Base-by-base conservation (phyloP, 37 sponge, comb jelly and placozoan genomes). In the Cliona cf. orientalis region DNA sequence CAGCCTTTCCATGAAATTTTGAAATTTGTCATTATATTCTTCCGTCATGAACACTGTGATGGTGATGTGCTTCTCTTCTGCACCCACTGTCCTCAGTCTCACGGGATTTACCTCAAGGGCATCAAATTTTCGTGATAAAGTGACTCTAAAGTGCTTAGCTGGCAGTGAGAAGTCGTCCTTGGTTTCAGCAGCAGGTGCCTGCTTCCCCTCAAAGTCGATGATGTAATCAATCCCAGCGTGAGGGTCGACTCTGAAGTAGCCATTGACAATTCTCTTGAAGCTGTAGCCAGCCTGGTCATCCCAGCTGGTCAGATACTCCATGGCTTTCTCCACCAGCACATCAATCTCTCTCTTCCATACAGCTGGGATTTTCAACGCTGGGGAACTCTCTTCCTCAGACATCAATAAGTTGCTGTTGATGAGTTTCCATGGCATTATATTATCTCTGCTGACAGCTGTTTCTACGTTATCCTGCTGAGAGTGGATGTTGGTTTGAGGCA, bases 161-260 rank as follows among this genome's bases (percentile, higher is more conserved):
- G 61, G 35, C 9, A 21, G 9, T n/a, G 19, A 56, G 25, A 38
- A 33, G 25, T 68, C 46, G 5, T n/a, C n/a, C 46, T 69, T 32
- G 22, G 14, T 37, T 31, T 34, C 65, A 64, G 23, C 55, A 43
- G 45, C 39, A n/a, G n/a, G n/a, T n/a, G n/a, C n/a, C 25, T 19
- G 9, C 32, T 61, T 72, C 7, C 75, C n/a, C 56, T 83, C 83
- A 83, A 83, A 73, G 32, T 83, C 83, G 19, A 83, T 72, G 41
- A 83, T 44, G 55, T 83, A 83, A 6, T 74, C 65, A n/a, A 63
- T 74, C 22, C 73, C 83, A 38, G 35, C 41, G 26, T 53, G 35
- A 4, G 83, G 75, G 25, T 83, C 74, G 1, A 73, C 66, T 29
- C 55, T 83, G 55, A 55, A 74, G 46, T 83, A 83, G 22, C 67